Percentiles rank a stretch among this genome's conserved stretches.
These are phyloP conservation scores for Lumbricus terrestris DNA, from an alignment of 2,888 invertebrate species.

Conservation along the genomic window DNA sequence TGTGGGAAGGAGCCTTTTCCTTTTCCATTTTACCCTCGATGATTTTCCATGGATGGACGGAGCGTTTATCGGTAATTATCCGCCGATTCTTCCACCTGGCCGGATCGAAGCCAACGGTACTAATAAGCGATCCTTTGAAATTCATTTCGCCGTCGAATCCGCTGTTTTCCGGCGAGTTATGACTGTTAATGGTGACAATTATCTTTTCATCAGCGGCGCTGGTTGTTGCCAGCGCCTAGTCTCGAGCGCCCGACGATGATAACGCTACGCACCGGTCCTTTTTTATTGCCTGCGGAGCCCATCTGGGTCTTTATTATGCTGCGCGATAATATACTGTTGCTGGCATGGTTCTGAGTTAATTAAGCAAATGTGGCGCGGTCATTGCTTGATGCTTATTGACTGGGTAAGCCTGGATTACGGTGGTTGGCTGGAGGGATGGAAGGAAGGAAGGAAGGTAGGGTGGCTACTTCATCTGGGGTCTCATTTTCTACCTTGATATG, in stretches of 20 bases:
- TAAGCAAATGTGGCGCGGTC: neutral
- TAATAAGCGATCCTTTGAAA: constrained; percentile 3
- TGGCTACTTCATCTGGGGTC: neutral
- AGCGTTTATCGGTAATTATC: neutral
- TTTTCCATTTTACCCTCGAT: neutral
- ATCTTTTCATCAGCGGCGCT: neutral
- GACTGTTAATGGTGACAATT: neutral
- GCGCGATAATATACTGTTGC: neutral
- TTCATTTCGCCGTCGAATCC: neutral
- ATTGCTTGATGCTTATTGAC: neutral
- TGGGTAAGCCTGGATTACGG: neutral
- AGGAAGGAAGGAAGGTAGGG: neutral
- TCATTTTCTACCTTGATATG: neutral
- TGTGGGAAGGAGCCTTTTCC: too few relatives aligned
- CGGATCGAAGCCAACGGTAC: neutral
- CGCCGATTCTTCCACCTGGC: neutral
- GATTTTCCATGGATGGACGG: neutral
- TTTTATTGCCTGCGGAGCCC: neutral
- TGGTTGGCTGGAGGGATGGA: neutral
- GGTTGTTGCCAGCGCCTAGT: neutral
- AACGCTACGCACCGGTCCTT: neutral
- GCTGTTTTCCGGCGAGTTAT: neutral
- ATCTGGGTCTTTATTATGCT: constrained; percentile 3
- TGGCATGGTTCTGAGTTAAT: neutral
- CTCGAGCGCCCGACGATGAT: neutral